Conservation (phyloP, 2,888 invertebrate genomes). For the Aleiodes alternator region DNA sequence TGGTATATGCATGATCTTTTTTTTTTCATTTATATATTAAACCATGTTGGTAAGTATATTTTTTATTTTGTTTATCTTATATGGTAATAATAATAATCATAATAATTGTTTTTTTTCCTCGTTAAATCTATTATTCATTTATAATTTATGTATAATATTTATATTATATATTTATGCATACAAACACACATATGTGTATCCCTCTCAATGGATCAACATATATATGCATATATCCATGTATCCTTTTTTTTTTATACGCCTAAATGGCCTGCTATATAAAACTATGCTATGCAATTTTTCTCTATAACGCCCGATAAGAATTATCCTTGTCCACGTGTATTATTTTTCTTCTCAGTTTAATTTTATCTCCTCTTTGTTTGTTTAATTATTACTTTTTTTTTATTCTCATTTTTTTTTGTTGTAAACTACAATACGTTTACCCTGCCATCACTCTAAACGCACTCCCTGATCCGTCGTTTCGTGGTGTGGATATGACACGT, state of each 20-base stretch:
- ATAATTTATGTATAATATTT: conserved; percentile 53
- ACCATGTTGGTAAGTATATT: conserved; percentile 57
- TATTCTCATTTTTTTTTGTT: conserved; percentile 29
- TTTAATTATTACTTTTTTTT: conserved; percentile 8
- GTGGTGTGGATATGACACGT: conserved; percentile 37
- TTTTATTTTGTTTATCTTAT: conserved; percentile 50
- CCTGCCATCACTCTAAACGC: conserved; percentile 44
- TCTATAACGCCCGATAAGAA: conserved; percentile 63
- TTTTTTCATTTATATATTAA: conserved; percentile 49
- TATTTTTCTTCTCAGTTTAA: conserved; percentile 38
- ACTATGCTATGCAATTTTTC: conserved; percentile 69
- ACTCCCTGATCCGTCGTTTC: conserved; percentile 43
- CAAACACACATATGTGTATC: conserved; percentile 32
- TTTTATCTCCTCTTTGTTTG: conserved; percentile 15
- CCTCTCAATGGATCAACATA: conserved; percentile 37
- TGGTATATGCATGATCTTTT: conserved; percentile 58
- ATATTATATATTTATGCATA: conserved; percentile 43
- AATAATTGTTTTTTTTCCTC: conserved; percentile 54
- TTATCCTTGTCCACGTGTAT: conserved; percentile 57
- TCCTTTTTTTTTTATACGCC: conserved; percentile 64
- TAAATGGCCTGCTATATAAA: conserved; percentile 72
- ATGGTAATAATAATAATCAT: conserved; percentile 59
- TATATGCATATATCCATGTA: conserved; percentile 65
- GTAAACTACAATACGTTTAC: conserved; percentile 40
- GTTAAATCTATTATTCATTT: conserved; percentile 65